These are phyloP conservation scores for Vollenhovia emeryi DNA, from an alignment of 1,140 invertebrate species.

Conservation along the genomic window DNA sequence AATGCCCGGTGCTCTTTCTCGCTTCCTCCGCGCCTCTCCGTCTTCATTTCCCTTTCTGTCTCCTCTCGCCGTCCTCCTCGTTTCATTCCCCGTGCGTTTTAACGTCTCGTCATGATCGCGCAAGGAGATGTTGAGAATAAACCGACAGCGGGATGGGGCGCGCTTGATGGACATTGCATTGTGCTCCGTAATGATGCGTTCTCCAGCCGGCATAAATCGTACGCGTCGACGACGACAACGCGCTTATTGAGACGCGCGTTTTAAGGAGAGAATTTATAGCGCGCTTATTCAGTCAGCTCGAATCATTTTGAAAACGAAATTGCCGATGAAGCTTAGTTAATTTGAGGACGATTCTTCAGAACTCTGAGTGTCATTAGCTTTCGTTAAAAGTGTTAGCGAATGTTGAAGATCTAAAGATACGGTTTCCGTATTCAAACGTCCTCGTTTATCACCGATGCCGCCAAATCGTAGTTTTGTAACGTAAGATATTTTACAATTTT, in stretches of 20 bases:
- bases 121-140: constrained; percentile 69
- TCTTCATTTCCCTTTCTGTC: neutral
- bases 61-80: constrained; percentile 28
- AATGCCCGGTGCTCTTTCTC: constrained; percentile 69
- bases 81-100: constrained; percentile 28
- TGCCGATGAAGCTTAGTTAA: neutral
- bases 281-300: constrained; percentile 12
- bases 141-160: constrained; percentile 64
- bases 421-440: neutral
- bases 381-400: neutral
- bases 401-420: neutral
- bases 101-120: constrained; percentile 54
- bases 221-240: constrained; percentile 67
- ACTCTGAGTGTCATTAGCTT: constrained; percentile 7
- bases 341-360: constrained; percentile 6
- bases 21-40: neutral
- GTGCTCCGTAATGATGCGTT: constrained; percentile 79
- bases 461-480: constrained; percentile 77
- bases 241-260: constrained; percentile 72
- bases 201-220: constrained; percentile 74
- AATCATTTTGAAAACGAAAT: neutral
- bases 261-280: constrained; percentile 63
- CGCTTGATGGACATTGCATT: constrained; percentile 80
- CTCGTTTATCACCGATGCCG: constrained; percentile 73
- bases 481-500: constrained; percentile 58